A percentile compares a stretch with the other conserved stretches of the same genome.
Evolutionary conservation across 1,140 invertebrate species (phyloP).

Genomic region (Harlomillsia oculata): DNA sequence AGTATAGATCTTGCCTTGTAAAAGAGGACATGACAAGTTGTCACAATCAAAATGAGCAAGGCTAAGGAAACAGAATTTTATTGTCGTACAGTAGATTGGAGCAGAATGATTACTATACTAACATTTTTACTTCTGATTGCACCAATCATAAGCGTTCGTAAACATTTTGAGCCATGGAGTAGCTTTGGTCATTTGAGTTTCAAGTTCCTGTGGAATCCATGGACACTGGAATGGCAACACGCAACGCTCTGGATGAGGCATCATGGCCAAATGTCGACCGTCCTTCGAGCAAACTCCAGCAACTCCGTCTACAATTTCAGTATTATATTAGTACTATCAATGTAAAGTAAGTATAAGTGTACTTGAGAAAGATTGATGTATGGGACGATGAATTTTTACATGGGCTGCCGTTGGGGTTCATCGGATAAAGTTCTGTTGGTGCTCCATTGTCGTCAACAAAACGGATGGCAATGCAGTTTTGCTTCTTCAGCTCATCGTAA

Average conservation of each 20-base stretch:
- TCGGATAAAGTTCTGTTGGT: conserved; percentile 71
- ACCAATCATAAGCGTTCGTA: conserved; percentile 80
- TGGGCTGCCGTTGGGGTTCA: conserved; percentile 86
- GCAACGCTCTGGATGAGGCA: conserved; percentile 95
- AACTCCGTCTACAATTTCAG: conserved; percentile 52
- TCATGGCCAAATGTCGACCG: conserved; percentile 89
- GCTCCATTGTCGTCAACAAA: conserved; percentile 72
- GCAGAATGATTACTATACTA: not conserved
- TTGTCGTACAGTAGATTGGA: too few species aligned
- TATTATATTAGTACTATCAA: conserved; percentile 1
- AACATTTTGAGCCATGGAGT: conserved; percentile 90
- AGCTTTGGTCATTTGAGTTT: conserved; percentile 35
- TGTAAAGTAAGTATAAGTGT: not conserved
- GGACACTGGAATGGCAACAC: conserved; percentile 77
- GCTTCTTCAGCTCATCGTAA: conserved; percentile 47
- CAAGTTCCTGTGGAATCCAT: conserved; percentile 51
- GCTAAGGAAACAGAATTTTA: not conserved
- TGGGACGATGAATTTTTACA: conserved; percentile 41
- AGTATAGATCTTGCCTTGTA: not conserved
- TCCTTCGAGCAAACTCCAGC: conserved; percentile 79
- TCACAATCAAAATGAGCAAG: not conserved
- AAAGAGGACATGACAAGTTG: not conserved
- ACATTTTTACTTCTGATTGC: conserved; percentile 21
- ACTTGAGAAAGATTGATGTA: not conserved
- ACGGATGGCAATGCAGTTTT: conserved; percentile 60